Base-by-base conservation (phyloP, 2,113 vertebrate species). In the Ictalurus punctatus region DNA sequence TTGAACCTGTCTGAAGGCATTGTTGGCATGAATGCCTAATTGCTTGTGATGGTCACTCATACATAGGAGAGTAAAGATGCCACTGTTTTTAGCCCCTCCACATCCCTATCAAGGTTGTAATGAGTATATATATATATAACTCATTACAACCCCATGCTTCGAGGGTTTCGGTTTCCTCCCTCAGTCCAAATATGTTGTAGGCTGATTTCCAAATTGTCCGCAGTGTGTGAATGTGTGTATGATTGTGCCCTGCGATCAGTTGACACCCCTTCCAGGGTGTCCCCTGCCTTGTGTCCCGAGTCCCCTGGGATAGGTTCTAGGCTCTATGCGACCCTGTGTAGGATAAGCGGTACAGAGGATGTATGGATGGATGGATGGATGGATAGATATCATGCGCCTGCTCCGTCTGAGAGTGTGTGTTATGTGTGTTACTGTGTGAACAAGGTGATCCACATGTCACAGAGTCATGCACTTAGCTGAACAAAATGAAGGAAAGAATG, bases 1-100 rank as follows among this genome's bases (percentile, higher is more conserved):
- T 96, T 95, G 94, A 96, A 96, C 94, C 95, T 97, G 96, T 97
- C 96, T 94, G 94, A 94, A 96, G 95, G 92, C 95, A 97, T 97
- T 95, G 93, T 5, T 86, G 40, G 93, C 92, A 92, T 92, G 90
- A 73, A 40, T 92, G 93, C 94, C 95, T 97, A 97, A 97, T 97
- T 96, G 96, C 94, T 94, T 83, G 92, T 96, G 96, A 96, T 97
- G 95, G 94, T 95, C 95, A 95, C 93, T 94, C 95, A 96, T 96
- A 96, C 96, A 94, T 96, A 95, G 92, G 94, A 94, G 95, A 93
- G 87, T 90, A 93, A 82, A 73, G 93, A 67, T 40, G 59, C 93
- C 92, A 87, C 95, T 94, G 94, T 94, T 94, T 93, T 93, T 95
- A 96, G 95, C 95, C 95, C 93, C 85, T 94, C 94, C 91, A 94